Base-by-base conservation (phyloP, 1,140 invertebrate species). In the Apis mellifera region DNA sequence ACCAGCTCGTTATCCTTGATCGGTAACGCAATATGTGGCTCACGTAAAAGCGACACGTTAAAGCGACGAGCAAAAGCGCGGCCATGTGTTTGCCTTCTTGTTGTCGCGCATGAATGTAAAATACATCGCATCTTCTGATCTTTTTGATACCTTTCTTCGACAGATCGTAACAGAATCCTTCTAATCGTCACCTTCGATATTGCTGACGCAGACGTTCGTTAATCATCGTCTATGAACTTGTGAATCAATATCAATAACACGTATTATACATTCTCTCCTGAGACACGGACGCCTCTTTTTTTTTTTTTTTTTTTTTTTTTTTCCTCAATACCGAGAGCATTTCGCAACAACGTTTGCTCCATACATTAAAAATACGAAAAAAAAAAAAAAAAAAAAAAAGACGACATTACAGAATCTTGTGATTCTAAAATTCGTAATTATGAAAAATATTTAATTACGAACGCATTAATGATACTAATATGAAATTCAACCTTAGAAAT, bases 1-100 rank as follows among this genome's bases (percentile, higher is more conserved):
- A n/a, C 73, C 78, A 77, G 75, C 85, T 88, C 72, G 89, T 87
- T 89, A 89, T 90, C 90, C 91, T 92, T 92, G 90, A 91, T 91
- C 85, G 78, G 70, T 81, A 79, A 89, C 86, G 84, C 84, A 88
- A 90, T 88, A 89, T 90, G 86, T 90, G 84, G 83, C 85, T 91
- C 90, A 87, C 88, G 87, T 90, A 87, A 66, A 83, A 65, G 52
- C 75, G 52, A 55, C 66, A 66, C 80, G 65, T 73, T 79, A 60
- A 59, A 65, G 23, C 73, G 42, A 60, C 59, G 66, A 76, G 66
- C 15, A 48, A 54, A 54, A 55, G 32, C n/a, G 15, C 26, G 19
- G 57, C 55, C 83, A 75, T 74, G 70, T 73, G 83, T 89, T 60
- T 69, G 74, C 60, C 78, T 87, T 89, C 83, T 81, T 54, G 82